phyloP scores from a whole-genome alignment of 2,888 invertebrate species.

The Dryadula phaetusa region DNA sequence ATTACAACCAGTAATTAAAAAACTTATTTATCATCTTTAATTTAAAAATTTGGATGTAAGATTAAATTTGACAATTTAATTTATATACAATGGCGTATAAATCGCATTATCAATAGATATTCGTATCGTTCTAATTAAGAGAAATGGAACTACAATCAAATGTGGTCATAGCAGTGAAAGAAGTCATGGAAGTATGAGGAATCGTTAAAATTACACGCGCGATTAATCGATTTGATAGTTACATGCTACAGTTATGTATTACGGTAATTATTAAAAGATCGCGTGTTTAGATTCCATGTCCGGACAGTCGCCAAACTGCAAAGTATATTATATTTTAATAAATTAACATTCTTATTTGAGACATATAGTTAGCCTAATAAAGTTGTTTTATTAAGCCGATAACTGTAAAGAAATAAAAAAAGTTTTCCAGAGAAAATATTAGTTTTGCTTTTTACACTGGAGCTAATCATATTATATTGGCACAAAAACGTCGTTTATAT shows the following conservation, averaged over 20 bases:
- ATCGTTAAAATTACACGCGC: slow-evolving; percentile 37
- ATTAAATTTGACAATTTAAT: no score
- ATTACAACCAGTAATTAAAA: no score
- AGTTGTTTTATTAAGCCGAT: no score
- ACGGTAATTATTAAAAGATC: slow-evolving; percentile 62
- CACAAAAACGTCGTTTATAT: neutral
- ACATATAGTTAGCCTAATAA: neutral
- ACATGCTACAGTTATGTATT: slow-evolving; percentile 69
- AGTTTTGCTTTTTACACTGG: neutral
- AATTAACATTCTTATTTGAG: neutral
- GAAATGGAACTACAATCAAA: slow-evolving; percentile 3
- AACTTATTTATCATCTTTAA: no score
- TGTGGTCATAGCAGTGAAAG: slow-evolving; percentile 27
- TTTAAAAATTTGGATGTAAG: no score
- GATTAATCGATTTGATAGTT: slow-evolving; percentile 43
- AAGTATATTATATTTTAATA: slow-evolving; percentile 37
- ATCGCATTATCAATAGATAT: no score
- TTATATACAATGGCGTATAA: no score
- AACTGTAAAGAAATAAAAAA: no score
- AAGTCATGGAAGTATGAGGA: slow-evolving; percentile 32
- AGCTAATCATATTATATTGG: neutral
- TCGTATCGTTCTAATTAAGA: neutral
- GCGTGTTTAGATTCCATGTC: slow-evolving; percentile 63
- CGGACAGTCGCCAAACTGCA: slow-evolving; percentile 44
- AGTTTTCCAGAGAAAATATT: no score